These are phyloP conservation scores for Phainopepla nitens DNA, from an alignment of 2,113 vertebrate genomes.

Conservation along the genomic window DNA sequence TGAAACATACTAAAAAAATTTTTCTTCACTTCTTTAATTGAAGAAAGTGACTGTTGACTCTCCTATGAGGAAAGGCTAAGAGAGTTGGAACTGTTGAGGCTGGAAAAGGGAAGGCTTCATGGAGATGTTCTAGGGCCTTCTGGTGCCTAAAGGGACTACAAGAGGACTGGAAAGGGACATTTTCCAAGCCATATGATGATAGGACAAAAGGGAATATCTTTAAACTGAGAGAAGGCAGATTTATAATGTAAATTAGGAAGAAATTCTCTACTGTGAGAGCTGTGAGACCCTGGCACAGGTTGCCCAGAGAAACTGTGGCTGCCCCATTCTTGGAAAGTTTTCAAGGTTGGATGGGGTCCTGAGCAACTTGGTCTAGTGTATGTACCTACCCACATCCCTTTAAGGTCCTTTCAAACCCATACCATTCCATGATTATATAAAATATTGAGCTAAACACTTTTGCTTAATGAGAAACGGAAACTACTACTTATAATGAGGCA, in stretches of 20 bases:
- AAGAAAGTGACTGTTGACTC: neutral
- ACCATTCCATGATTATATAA: neutral
- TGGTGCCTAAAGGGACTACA: neutral
- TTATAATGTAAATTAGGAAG: neutral
- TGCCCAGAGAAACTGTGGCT: neutral
- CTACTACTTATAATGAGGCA: neutral
- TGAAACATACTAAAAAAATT: neutral
- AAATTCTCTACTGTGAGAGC: neutral
- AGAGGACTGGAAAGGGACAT: neutral
- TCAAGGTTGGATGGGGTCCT: neutral
- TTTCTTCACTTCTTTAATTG: neutral
- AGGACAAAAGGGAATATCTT: neutral
- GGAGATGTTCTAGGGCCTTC: neutral
- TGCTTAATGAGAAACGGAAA: neutral
- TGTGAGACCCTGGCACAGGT: neutral
- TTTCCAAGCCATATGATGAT: neutral
- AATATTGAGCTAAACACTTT: neutral
- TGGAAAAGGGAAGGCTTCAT: neutral
- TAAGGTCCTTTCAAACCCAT: neutral
- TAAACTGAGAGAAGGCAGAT: neutral
- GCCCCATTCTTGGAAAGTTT: neutral
- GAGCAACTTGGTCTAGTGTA: too few species aligned
- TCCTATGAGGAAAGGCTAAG: neutral
- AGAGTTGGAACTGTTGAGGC: neutral
- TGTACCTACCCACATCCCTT: neutral